phyloP scores from a whole-genome alignment of 92 coral and sea anemone genomes.

The Actinostola sp. region DNA sequence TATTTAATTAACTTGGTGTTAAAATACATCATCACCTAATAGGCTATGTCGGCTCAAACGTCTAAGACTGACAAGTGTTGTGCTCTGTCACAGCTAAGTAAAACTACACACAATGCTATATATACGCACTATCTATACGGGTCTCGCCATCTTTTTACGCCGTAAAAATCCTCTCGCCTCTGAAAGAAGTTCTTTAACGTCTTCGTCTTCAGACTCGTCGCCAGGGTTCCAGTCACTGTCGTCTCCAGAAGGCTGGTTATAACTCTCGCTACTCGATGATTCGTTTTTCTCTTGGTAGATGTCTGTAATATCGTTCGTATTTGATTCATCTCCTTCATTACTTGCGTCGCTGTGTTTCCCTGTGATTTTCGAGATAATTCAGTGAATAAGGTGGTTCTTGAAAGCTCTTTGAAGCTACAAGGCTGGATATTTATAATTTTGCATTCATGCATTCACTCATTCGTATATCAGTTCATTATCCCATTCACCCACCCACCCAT shows the following conservation, averaged over 20 bases:
- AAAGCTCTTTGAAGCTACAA: not conserved
- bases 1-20: too few species aligned
- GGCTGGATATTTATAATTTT: too few species aligned
- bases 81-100: not conserved
- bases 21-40: too few species aligned
- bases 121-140: slow-evolving; percentile 48
- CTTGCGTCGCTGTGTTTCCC: slow-evolving; percentile 44
- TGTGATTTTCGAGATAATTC: not conserved
- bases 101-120: not conserved
- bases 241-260: slow-evolving; percentile 72
- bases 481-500: too few species aligned
- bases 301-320: slow-evolving; percentile 80
- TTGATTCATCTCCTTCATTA: slow-evolving; percentile 65
- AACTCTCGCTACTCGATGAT: slow-evolving; percentile 61
- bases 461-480: too few species aligned
- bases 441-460: too few species aligned
- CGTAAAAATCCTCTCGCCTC: slow-evolving; percentile 92
- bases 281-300: slow-evolving; percentile 69
- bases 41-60: not conserved
- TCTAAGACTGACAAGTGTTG: not conserved
- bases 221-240: slow-evolving; percentile 95
- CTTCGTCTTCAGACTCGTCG: slow-evolving; percentile 78
- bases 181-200: slow-evolving; percentile 76
- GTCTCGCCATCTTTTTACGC: slow-evolving; percentile 81
- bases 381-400: too few species aligned